A percentile compares a stretch with the other conserved stretches of the same genome.
Conservation (phyloP, 2,888 invertebrate species). For the Melipona beecheii region DNA sequence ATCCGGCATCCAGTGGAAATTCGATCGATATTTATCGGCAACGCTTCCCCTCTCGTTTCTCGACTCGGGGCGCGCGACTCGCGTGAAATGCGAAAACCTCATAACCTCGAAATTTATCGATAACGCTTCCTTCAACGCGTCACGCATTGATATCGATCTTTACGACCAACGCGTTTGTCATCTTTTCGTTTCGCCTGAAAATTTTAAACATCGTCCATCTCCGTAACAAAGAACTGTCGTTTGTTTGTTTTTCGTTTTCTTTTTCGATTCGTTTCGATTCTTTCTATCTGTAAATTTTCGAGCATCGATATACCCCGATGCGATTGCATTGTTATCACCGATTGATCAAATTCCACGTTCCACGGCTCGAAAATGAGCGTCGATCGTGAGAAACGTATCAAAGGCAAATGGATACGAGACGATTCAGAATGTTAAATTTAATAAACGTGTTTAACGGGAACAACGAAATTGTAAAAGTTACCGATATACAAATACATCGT, state of each 20-base stretch:
- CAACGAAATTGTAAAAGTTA: no score
- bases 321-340: background rate
- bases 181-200: background rate
- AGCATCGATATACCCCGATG: background rate
- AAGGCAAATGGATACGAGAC: no score
- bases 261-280: background rate
- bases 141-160: conserved; percentile 12
- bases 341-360: background rate
- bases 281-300: background rate
- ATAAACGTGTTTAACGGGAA: no score
- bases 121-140: conserved; percentile 8
- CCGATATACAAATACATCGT: no score
- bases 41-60: background rate
- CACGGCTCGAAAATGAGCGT: background rate
- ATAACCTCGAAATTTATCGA: background rate
- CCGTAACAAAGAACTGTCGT: background rate
- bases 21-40: conserved; percentile 24
- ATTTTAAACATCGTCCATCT: background rate
- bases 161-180: background rate
- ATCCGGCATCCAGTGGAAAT: conserved; percentile 12
- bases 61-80: background rate
- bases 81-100: background rate
- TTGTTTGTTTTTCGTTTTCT: background rate
- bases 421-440: no score
- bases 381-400: background rate